phyloP scores from a whole-genome alignment of 1,140 invertebrate genomes.

The Drosophila tristis region DNA sequence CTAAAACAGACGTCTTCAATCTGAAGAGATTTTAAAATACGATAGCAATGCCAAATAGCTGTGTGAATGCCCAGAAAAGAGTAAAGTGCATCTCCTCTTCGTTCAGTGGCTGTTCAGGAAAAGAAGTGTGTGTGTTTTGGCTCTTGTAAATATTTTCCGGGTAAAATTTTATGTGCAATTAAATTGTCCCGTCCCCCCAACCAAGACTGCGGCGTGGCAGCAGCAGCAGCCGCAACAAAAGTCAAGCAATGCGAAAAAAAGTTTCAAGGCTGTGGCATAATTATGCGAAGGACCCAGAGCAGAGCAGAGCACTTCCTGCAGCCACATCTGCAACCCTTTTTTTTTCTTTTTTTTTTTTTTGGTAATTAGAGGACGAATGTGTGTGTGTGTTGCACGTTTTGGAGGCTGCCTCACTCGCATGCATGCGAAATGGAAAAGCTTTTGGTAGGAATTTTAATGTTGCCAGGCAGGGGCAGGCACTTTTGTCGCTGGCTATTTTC shows the following conservation, averaged over 20 bases:
- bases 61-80: no score
- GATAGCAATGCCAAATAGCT: no score
- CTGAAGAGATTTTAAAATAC: no score
- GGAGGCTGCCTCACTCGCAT: background rate
- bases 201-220: no score
- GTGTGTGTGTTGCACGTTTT: conserved; percentile 21
- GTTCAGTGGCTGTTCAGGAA: no score
- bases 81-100: no score
- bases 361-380: conserved; percentile 46
- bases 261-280: conserved; percentile 46
- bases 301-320: conserved; percentile 8
- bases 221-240: conserved; percentile 30
- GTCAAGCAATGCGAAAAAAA: conserved; percentile 29
- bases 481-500: conserved; percentile 2
- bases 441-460: conserved; percentile 2
- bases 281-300: conserved; percentile 18
- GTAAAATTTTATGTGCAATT: conserved; percentile 8
- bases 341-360: conserved; percentile 7
- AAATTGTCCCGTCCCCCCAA: conserved; percentile 15
- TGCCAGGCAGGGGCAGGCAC: background rate
- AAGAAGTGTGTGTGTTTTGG: no score
- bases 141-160: background rate
- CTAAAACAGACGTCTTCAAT: no score
- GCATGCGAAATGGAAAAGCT: conserved; percentile 17
- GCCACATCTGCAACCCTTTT: background rate